These are phyloP conservation scores for Amiota minor DNA, from an alignment of 2,888 invertebrate species.

Conservation along the genomic window DNA sequence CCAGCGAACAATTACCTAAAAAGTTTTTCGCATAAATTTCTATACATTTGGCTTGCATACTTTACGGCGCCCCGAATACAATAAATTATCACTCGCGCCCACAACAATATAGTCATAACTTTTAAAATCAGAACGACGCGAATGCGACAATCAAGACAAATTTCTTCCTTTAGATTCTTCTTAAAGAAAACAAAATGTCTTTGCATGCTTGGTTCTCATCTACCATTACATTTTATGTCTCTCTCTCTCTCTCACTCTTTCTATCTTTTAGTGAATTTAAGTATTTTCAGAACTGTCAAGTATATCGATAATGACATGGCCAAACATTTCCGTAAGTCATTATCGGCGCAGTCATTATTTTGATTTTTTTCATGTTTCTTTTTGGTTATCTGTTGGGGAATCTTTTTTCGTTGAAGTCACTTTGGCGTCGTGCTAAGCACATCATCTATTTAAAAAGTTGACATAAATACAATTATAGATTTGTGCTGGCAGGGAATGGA, in stretches of 20 bases:
- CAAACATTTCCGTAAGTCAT: slow-evolving; percentile 70
- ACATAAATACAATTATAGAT: slow-evolving; percentile 69
- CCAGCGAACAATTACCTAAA: slow-evolving; percentile 42
- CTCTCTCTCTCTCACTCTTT: not conserved
- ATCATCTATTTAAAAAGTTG: slow-evolving; percentile 66
- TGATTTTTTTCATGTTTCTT: slow-evolving; percentile 9
- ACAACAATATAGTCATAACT: slow-evolving; percentile 30
- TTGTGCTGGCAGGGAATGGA: slow-evolving; percentile 40
- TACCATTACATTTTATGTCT: not conserved
- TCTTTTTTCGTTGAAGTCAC: slow-evolving; percentile 6
- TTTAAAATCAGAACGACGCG: not conserved
- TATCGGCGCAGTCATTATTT: slow-evolving; percentile 68
- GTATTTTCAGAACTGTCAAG: slow-evolving; percentile 36
- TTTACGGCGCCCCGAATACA: slow-evolving; percentile 46
- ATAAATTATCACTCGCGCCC: slow-evolving; percentile 51
- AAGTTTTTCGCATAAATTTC: slow-evolving; percentile 58
- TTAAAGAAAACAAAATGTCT: not conserved
- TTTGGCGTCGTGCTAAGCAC: slow-evolving; percentile 51
- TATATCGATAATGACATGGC: slow-evolving; percentile 64
- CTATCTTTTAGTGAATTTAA: not conserved
- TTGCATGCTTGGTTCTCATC: not conserved
- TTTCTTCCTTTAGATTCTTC: slow-evolving; percentile 44
- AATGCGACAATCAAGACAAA: slow-evolving; percentile 55
- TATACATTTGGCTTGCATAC: slow-evolving; percentile 54
- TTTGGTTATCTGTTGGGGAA: not conserved